Base-by-base conservation (phyloP, 2,797 vertebrate species). In the Bradypodion ventrale region DNA sequence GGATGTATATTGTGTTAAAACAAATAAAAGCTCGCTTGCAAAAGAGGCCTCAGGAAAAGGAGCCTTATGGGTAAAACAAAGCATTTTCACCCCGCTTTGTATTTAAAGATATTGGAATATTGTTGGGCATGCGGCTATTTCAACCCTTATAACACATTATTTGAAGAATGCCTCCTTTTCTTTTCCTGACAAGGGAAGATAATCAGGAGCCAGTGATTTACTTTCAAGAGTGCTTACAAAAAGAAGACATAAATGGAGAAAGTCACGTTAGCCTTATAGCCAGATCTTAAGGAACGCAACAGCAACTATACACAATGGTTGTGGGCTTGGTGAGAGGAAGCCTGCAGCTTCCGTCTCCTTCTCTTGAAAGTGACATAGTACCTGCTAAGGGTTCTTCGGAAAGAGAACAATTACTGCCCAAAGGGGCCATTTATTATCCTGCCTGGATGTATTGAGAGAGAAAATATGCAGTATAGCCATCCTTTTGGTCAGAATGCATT, bases 161-260 rank as follows among this genome's bases (percentile, higher is more conserved):
- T 0, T 6, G 13, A 83, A 80, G 77, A 65, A 88, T 40, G 27
- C 81, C 62, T 77, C 84, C 83, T 25, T 4, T 32, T 46, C 16
- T 62, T 86, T 82, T 49, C 62, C 37, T 83, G 62, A 59, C 72
- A 78, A 59, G 62, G 1, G 46, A 52, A 13, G 59, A 78, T 44
- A 80, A 85, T 82, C 84, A 80, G 78, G 82, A 91, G 76, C 49
- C 86, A 87, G 76, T 86, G 86, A 87, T 87, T 88, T 75, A 21
- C 56, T 91, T 73, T 83, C 42, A 35, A 16, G 69, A 68, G 49
- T 80, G 75, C 78, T 93, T 85, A 77, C 68, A 81, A 87, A 83
- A 35, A 60, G 32, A 75, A 68, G 59, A 88, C 56, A 87, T 75
- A 83, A 86, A 84, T 27, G 6, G 42, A 3, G 62, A 74, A 83